Conservation (phyloP, 2,888 invertebrate species). For the Digitonthophagus gazella region DNA sequence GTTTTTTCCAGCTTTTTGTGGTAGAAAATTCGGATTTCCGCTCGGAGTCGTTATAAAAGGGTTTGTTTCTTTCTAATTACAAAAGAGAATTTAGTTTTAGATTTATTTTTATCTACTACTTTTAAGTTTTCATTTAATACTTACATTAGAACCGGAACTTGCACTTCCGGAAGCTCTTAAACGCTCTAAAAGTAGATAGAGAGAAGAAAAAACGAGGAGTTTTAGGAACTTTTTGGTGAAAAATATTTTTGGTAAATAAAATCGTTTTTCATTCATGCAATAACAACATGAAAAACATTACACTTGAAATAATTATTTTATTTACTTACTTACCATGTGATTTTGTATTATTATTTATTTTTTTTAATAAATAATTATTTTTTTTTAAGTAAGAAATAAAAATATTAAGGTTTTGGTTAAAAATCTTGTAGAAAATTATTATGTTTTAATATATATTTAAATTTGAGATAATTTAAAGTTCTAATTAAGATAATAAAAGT, state of each 20-base stretch:
- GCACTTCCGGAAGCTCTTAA: conserved; percentile 59
- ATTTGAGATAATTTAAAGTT: neutral
- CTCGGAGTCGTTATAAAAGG: conserved; percentile 87
- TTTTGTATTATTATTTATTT: too few relatives aligned
- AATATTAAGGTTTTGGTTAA: neutral
- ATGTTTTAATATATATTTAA: too few relatives aligned
- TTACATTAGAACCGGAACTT: conserved; percentile 53
- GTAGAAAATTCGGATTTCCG: conserved; percentile 90
- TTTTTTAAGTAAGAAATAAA: neutral
- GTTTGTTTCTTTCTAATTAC: conserved; percentile 62
- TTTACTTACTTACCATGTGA: conserved; percentile 1
- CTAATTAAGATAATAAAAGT: too few relatives aligned
- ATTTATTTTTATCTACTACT: neutral
- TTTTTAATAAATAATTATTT: neutral
- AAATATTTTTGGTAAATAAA: neutral
- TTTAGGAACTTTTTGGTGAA: neutral
- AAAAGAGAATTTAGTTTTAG: neutral
- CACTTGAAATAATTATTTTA: neutral
- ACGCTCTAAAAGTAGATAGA: conserved; percentile 61
- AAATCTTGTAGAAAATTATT: too few relatives aligned
- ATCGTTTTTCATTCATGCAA: conserved; percentile 6
- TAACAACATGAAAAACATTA: conserved; percentile 8
- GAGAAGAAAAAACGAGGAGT: too few relatives aligned
- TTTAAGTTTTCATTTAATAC: conserved; percentile 35
- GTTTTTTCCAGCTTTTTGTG: conserved; percentile 86